Evolutionary conservation across 2,888 invertebrate species (phyloP), one percentile per base, ranked within the genome.

Genomic region (Temnothorax rugatulus): DNA sequence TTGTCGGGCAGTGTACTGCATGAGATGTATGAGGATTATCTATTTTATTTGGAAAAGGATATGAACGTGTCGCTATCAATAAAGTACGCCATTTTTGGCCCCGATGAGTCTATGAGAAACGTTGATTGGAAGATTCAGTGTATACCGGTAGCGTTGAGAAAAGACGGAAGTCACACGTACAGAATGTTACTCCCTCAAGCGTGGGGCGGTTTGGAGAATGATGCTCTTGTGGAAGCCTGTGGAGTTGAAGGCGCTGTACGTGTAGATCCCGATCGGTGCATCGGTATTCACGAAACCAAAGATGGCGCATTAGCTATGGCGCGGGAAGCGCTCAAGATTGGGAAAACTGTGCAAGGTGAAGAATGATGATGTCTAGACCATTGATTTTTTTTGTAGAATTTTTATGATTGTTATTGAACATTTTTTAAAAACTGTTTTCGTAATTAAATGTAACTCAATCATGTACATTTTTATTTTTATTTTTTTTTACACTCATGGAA

Each of bases 1-100:
- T 95, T 99, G 13, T 94, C 94, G 0, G 96, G 96, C 2, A 0
- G 0, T 77, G 97, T 97, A 91, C 99, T 1, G 25, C 25, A n/a
- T n/a, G n/a, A n/a, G n/a, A n/a, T 99, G 0, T 99, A 99, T 99
- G 98, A 98, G 93, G 97, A 98, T 81, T 99, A 99, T 95, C 95
- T 99, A 68, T 97, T 97, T 91, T 96, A 96, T 64, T 93, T 99
- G 77, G 99, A 99, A 95, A 96, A 96, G 83, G 97, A 97, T 92
- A 93, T 97, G 91, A 95, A 95, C 0, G 95, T 98, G 7, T 95
- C 95, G 5, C 96, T 96, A 7, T 93, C 96, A 64, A 96, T 97
- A 2, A 97, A 98, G 93, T 97, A 96, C 95, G 96, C 97, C 0
- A 93, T 99, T 61, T 99, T 97, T 93, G 94, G 96, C 69, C 97